A percentile compares a stretch with the other conserved stretches of the same genome.
Conservation (phyloP, 1,140 invertebrate genomes). For the Drosophila subpulchrella region DNA sequence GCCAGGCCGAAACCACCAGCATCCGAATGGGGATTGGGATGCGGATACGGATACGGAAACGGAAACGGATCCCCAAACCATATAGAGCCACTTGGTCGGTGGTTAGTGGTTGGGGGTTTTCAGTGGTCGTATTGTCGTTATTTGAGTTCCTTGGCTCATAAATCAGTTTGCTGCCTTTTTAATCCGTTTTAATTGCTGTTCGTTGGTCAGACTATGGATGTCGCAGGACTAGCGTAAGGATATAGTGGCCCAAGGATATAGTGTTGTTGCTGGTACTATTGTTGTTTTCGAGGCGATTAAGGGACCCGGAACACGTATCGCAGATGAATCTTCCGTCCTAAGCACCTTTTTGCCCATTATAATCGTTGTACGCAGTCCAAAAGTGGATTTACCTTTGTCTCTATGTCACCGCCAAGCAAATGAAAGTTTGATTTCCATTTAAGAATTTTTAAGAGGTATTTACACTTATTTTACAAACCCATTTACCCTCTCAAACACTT, state of each 20-base stretch:
- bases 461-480: background rate
- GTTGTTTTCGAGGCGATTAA: slow-evolving; percentile 75
- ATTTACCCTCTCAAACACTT: no score
- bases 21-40: slow-evolving; percentile 5
- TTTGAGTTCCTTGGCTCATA: slow-evolving; percentile 79
- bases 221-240: slow-evolving; percentile 70
- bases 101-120: background rate
- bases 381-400: slow-evolving; percentile 56
- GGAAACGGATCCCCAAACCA: slow-evolving; percentile 6
- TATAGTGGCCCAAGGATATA: slow-evolving; percentile 39
- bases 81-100: slow-evolving; percentile 1
- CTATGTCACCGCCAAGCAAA: slow-evolving; percentile 14
- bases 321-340: slow-evolving; percentile 44
- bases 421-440: slow-evolving; percentile 3
- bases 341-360: slow-evolving; percentile 70
- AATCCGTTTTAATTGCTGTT: slow-evolving; percentile 83
- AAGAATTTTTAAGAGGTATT: background rate
- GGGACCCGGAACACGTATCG: slow-evolving; percentile 46
- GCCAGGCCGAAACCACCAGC: slow-evolving; percentile 28
- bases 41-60: background rate
- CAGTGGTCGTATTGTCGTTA: slow-evolving; percentile 71
- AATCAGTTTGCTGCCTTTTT: slow-evolving; percentile 83
- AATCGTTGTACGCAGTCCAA: slow-evolving; percentile 60
- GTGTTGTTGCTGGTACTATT: slow-evolving; percentile 21
- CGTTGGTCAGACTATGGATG: slow-evolving; percentile 79